phyloP scores from a whole-genome alignment of 2,888 invertebrate species.

The Andrena praecox region DNA sequence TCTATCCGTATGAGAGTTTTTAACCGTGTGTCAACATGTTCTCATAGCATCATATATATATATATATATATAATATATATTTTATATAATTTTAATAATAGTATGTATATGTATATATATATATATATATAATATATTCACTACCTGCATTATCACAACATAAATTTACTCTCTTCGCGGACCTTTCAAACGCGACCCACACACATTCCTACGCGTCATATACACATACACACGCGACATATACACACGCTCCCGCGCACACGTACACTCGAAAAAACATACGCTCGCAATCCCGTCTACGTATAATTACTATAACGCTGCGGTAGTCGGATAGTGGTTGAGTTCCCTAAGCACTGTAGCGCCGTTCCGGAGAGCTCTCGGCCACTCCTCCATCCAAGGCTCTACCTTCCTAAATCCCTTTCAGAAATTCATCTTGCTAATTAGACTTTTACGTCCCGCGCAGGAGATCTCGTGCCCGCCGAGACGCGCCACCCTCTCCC shows the following conservation, averaged over 20 bases:
- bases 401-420: constrained; percentile 48
- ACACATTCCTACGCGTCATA: constrained; percentile 57
- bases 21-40: constrained; percentile 78
- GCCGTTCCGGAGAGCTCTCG: constrained; percentile 65
- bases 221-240: neutral
- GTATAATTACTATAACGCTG: constrained; percentile 83
- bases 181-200: constrained; percentile 60
- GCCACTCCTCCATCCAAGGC: constrained; percentile 14
- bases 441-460: neutral
- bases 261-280: constrained; percentile 35
- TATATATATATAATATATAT: constrained; percentile 71
- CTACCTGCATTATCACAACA: constrained; percentile 85
- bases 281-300: constrained; percentile 78
- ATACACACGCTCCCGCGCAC: constrained; percentile 59
- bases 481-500: constrained; percentile 11
- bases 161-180: constrained; percentile 75
- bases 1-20: constrained; percentile 81
- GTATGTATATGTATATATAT: constrained; percentile 54
- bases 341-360: constrained; percentile 81
- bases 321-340: constrained; percentile 81
- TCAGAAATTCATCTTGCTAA: constrained; percentile 34
- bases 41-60: constrained; percentile 78
- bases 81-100: constrained; percentile 58
- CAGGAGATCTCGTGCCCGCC: constrained; percentile 9
- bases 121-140: constrained; percentile 70